Evolutionary conservation across 2,888 invertebrate genomes (phyloP).

Genomic region (Ctena decussata): DNA sequence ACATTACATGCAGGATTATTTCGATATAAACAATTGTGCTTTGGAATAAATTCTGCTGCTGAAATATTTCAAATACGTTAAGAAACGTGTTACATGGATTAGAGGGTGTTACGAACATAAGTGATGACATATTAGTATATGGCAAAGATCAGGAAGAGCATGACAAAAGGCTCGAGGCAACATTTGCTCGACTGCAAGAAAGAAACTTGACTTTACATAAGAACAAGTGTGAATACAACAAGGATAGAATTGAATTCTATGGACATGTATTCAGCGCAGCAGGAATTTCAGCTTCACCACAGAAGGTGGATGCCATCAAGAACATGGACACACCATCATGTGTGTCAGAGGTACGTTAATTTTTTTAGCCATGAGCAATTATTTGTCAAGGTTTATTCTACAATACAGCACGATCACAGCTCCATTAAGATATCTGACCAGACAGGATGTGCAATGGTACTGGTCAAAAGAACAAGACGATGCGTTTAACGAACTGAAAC

Average conservation of each 20-base stretch:
- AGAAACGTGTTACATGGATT: not conserved
- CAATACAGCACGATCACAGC: constrained; percentile 18
- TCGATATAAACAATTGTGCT: constrained; percentile 29
- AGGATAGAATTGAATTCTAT: constrained; percentile 23
- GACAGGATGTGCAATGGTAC: constrained; percentile 8
- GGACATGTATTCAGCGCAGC: constrained; percentile 24
- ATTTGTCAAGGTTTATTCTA: constrained; percentile 26
- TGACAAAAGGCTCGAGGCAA: constrained; percentile 44
- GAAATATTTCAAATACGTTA: constrained; percentile 20
- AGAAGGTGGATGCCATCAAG: constrained; percentile 19
- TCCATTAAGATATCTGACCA: not conserved
- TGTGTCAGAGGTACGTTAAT: not conserved
- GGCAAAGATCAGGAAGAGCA: constrained; percentile 56
- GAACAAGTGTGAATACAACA: not conserved
- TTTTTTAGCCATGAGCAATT: constrained; percentile 30
- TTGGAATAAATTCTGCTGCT: constrained; percentile 17
- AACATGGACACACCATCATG: not conserved
- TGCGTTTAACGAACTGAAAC: constrained; percentile 67
- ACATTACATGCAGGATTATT: constrained; percentile 62
- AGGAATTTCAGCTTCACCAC: constrained; percentile 27
- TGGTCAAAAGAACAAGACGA: constrained; percentile 20
- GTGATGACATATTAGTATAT: constrained; percentile 68
- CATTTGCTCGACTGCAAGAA: not conserved
- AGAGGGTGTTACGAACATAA: constrained; percentile 49
- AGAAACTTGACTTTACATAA: constrained; percentile 17